phyloP scores from a whole-genome alignment of 2,888 invertebrate genomes.

The Tipula helvola region DNA sequence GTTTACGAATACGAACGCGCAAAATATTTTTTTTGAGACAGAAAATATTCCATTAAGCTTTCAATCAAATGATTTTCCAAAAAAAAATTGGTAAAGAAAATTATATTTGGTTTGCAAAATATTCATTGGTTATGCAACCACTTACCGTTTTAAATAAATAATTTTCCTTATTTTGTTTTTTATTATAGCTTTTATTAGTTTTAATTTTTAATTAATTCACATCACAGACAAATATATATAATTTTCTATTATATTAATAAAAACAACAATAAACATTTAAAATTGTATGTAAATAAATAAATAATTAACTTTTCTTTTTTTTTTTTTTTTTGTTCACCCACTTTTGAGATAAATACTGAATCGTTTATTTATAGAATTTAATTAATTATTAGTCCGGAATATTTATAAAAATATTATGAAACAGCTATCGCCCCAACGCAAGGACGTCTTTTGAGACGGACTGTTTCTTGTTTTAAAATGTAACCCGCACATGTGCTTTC shows the following conservation, averaged over 20 bases:
- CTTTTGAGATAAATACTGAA: not conserved
- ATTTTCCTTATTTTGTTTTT: not conserved
- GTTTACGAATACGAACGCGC: not conserved
- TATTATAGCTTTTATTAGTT: not conserved
- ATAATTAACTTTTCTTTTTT: too few relatives aligned
- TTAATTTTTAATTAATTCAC: slow-evolving; percentile 15
- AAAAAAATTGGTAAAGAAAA: not conserved
- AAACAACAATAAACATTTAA: not conserved
- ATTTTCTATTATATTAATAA: not conserved
- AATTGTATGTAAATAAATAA: not conserved
- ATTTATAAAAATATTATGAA: slow-evolving; percentile 22
- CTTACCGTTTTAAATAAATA: not conserved
- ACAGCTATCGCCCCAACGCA: slow-evolving; percentile 94
- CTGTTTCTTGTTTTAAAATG: slow-evolving; percentile 92
- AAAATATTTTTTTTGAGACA: not conserved
- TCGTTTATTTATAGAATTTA: not conserved
- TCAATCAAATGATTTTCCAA: not conserved
- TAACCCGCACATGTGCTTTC: slow-evolving; percentile 81
- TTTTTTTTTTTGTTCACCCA: not conserved
- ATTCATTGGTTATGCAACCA: not conserved
- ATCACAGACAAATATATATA: slow-evolving; percentile 18
- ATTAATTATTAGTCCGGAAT: not conserved
- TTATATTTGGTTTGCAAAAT: not conserved
- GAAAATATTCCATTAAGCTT: not conserved
- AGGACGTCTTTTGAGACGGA: slow-evolving; percentile 93